Evolutionary conservation across 1,140 invertebrate species (phyloP), one percentile per base, ranked within the genome.

Genomic region (Drosophila sproati): DNA sequence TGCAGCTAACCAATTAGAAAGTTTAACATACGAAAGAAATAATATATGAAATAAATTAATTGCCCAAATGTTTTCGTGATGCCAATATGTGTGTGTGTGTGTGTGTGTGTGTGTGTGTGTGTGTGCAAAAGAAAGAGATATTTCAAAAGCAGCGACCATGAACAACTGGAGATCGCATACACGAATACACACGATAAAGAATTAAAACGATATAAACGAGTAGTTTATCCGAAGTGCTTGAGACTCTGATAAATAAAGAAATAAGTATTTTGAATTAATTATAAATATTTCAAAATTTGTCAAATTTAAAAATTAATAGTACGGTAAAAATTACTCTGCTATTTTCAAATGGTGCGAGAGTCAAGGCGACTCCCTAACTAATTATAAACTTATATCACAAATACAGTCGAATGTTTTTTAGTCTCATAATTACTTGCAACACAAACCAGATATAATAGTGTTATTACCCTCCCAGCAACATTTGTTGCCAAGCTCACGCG

Each of bases 11-110:
- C 69, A 90, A 89, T 89, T 89, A 89, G 85, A 89, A 89, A 89
- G 85, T 85, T 89, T 81, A 78, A 76, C 72, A 70, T 83, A 77
- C 78, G 85, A 88, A 88, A 85, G 83, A 66, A 88, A 88, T 74
- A 71, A 47, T 69, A 47, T 62, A 80, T 54, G 67, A 80, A 81
- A 78, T 86, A 87, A 85, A 89, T 85, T 89, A 85, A 89, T 85
- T 89, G 86, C 78, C 78, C 55, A 77, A 69, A 66, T 72, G 81
- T 76, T 78, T 81, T 89, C 86, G 86, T 89, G 85, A 66, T 50
- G 34, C 62, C 69, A 67, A 79, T 68, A 69, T 70, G 78, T 39
- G 5, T 60, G 35, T 10, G 75, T 62, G 67, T 77, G 57, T 39
- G 76, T 60, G 35, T 10, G 75, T 62, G 67, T 77, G 57, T 39